Base-by-base conservation (phyloP, 2,113 vertebrate species). In the Caloenas nicobarica region DNA sequence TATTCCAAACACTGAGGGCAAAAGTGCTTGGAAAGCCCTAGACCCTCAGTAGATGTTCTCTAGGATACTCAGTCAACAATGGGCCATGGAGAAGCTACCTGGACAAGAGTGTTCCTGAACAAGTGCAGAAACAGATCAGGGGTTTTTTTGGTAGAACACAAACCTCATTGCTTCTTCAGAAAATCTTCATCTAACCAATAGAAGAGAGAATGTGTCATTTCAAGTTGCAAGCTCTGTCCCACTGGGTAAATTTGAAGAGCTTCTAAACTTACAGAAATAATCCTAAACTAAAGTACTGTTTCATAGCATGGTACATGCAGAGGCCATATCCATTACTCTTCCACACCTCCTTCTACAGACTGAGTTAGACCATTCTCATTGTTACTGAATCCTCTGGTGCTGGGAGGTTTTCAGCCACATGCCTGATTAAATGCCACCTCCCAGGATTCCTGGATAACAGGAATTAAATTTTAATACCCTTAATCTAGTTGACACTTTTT, bases 391-490 rank as follows among this genome's bases (percentile, higher is more conserved):
- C 31, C 23, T 61, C 68, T 56, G 69, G 54, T 70, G 70, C 81
- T 14, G 31, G 65, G 36, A 71, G 68, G 13, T 51, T 87, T 61
- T n/a, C 70, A 53, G 42, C 60, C 60, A 46, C 44, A 53, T 0
- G 7, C 28, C n/a, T 92, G 76, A 90, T 93, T 96, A 78, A 97
- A 91, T 65, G 72, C 51, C 62, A 82, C 73, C 66, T 92, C 89
- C 61, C 33, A 56, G 60, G 91, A 91, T 94, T 93, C 93, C 69
- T 96, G 92, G 85, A 80, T 84, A 94, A 91, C 77, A 71, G 44
- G n/a, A 73, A 88, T 95, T 95, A 95, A 93, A 89, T 95, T 93
- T 96, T 92, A 93, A 76, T 93, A 86, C 56, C 57, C 81, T 96
- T 88, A 88, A 96, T 53, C 48, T 76, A 88, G 62, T 48, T 92